phyloP scores from a whole-genome alignment of 2,113 vertebrate species.

The Natator depressus region DNA sequence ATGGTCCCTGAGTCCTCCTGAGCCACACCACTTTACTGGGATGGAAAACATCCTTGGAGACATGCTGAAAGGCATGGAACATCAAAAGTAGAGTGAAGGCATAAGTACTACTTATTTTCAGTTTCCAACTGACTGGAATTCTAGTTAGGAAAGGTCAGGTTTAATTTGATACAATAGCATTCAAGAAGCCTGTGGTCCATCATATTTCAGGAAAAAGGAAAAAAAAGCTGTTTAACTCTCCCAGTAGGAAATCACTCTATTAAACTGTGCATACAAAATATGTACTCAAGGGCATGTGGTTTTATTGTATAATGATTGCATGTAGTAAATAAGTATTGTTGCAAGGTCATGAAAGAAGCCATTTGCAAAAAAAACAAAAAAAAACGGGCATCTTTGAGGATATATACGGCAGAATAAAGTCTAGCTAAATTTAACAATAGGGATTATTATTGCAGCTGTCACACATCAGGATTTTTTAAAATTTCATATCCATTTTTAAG shows the following conservation, averaged over 20 bases:
- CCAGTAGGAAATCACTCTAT: constrained; percentile 47
- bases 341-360: constrained; percentile 23
- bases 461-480: constrained; percentile 24
- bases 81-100: not conserved
- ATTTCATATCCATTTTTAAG: constrained; percentile 58
- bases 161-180: constrained; percentile 54
- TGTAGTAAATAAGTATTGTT: constrained; percentile 54
- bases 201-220: constrained; percentile 17
- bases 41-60: constrained; percentile 39
- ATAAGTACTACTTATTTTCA: constrained; percentile 4
- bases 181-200: constrained; percentile 1
- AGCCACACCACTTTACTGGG: constrained; percentile 25
- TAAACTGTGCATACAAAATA: constrained; percentile 34
- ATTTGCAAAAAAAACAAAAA: constrained; percentile 35
- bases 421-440: constrained; percentile 54
- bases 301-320: constrained; percentile 48
- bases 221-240: constrained; percentile 20
- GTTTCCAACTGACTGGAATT: constrained; percentile 44
- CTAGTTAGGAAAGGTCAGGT: constrained; percentile 50
- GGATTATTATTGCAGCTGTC: constrained; percentile 47
- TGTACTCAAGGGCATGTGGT: not conserved
- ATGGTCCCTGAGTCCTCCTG: constrained; percentile 4
- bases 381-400: constrained; percentile 25
- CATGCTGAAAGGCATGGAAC: constrained; percentile 21
- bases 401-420: constrained; percentile 38